Base-by-base conservation (phyloP, 2,113 vertebrate species). In the Megatriorchis doriae region DNA sequence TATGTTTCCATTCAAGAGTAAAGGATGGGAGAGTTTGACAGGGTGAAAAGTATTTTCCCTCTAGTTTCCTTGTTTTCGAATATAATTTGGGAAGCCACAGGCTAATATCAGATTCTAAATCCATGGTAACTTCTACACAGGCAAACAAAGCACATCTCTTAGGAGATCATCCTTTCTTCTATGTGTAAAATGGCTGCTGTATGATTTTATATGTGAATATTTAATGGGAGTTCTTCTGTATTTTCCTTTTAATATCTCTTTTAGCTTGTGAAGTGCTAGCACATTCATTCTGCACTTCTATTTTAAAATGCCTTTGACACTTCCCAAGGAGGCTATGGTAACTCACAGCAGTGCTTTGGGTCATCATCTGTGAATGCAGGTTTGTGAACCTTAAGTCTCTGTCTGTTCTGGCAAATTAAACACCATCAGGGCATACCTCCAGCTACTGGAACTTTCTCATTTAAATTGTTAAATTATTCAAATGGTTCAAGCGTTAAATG, bases 391-490 rank as follows among this genome's bases (percentile, higher is more conserved):
- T 78, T 27, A 83, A 38, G 21, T 40, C 14, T 88, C 58, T 59
- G 4, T 26, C 36, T 70, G 4, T 82, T 88, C 42, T 66, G n/a
- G 50, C 2, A 86, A 56, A 84, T 84, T 53, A 81, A 95, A 91
- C 34, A 32, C 42, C 26, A 77, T 47, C 40, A 88, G 38, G 66
- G 38, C 63, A 81, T 70, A 32, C 55, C 29, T 90, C n/a, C 22
- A 90, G 38, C 38, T 85, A 53, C 78, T 59, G 22, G 45, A 95
- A 74, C 56, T 42, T 91, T 71, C 52, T 59, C 5, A 79, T 82
- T 90, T 85, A 71, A 91, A 70, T 50, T 71, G n/a, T 36, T 85
- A 31, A 79, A 93, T 85, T 79, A 93, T 96, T 81, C n/a, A 94
- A 21, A 63, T 21, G 5, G 7, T 87, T 91, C 47, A 87, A 62